Percentiles rank a stretch among this genome's conserved stretches.
Conservation (phyloP, 2,797 vertebrate genomes). For the Silurus lanzhouensis region DNA sequence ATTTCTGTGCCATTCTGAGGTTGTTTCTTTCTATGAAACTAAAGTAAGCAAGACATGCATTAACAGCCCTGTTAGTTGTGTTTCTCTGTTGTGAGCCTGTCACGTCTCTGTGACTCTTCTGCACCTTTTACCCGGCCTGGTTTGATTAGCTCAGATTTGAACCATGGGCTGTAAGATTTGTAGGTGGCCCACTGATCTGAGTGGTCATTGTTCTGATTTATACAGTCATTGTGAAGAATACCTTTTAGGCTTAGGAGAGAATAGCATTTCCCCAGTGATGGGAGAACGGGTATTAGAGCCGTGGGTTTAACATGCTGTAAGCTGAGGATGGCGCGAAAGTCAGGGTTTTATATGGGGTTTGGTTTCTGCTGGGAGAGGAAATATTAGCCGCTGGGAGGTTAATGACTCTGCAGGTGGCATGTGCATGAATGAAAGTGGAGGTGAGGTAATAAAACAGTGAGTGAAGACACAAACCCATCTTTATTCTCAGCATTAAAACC, state of each 20-base stretch:
- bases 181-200: background rate
- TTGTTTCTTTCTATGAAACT: background rate
- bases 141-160: constrained; percentile 40
- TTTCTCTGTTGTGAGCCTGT: background rate
- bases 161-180: constrained; percentile 11
- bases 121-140: background rate
- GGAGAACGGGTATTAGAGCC: constrained; percentile 19
- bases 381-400: background rate
- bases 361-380: background rate
- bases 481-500: background rate
- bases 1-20: background rate
- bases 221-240: background rate
- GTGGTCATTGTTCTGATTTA: constrained; percentile 21
- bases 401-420: background rate
- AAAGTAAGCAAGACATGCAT: background rate
- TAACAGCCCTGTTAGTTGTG: constrained; percentile 13
- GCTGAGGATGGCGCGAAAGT: background rate
- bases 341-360: background rate
- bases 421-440: background rate
- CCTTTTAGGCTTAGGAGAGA: background rate
- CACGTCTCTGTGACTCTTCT: constrained; percentile 20
- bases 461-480: background rate
- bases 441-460: background rate
- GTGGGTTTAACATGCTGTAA: constrained; percentile 9
- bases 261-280: constrained; percentile 6